Evolutionary conservation across 2,888 invertebrate genomes (phyloP), one percentile per base, ranked within the genome.

Genomic region (Metacarcinus magister): DNA sequence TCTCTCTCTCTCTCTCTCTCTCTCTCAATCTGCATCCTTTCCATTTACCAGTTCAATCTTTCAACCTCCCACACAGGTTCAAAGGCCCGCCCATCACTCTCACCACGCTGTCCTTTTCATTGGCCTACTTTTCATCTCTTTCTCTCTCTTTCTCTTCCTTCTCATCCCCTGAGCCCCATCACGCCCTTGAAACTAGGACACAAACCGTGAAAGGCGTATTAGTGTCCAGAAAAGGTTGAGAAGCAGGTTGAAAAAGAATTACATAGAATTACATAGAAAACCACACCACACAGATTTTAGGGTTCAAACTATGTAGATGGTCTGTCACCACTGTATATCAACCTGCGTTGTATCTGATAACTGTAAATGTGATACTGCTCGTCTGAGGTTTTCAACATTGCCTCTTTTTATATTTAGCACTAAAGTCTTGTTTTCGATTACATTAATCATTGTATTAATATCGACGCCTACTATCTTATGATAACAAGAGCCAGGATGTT

Each of bases 1-100:
- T 75, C 46, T 32, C 32, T 93, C 89, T 75, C n/a, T 44, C 75
- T 82, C 96, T 94, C 48, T 43, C n/a, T 82, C 43, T 94, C 23
- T 44, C 43, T 44, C 94, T 44, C 46, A 0, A 2, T 48, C 10
- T 54, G 10, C 32, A 23, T 4, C 3, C 48, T 23, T 13, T 32
- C 28, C 32, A 10, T 3, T 39, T 23, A 1, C n/a, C 75, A 28
- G 1, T n/a, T 94, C 8, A 28, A 13, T 13, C 28, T 93, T 23
- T 32, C 7, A 39, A 19, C 54, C 16, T 54, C 54, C 54, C 54
- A 54, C 54, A 54, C 16, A 13, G 16, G 54, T 16, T 54, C 13
- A 54, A 54, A 54, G 54, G 2, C 54, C 54, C 19, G 54, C 54
- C 32, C 54, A 8, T 60, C 39, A 23, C 13, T 60, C 28, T 32